Evolutionary conservation across 2,797 vertebrate genomes (phyloP).

Genomic region (Cyclopterus lumpus): DNA sequence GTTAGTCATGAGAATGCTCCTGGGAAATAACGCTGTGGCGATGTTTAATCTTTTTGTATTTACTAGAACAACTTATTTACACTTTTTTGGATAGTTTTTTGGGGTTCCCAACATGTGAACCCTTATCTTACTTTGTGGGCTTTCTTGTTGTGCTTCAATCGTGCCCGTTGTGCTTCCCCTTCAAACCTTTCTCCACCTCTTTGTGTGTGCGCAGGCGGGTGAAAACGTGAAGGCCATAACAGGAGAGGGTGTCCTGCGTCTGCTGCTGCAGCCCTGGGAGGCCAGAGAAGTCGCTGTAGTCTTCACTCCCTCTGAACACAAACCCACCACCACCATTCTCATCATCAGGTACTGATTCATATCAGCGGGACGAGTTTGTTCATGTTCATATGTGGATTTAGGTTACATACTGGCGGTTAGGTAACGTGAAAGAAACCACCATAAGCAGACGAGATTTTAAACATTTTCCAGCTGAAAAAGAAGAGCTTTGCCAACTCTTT

Average conservation of each 20-base stretch:
- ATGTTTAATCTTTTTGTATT: neutral
- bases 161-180: neutral
- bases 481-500: neutral
- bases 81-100: neutral
- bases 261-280: conserved; percentile 91
- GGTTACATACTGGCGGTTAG: neutral
- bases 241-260: conserved; percentile 72
- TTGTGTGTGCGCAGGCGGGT: conserved; percentile 41
- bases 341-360: conserved; percentile 89
- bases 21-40: neutral
- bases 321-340: conserved; percentile 90
- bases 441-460: neutral
- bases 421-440: neutral
- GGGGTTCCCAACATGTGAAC: neutral
- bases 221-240: conserved; percentile 15
- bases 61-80: too few relatives aligned
- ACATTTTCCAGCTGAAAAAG: neutral
- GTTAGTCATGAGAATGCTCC: conserved; percentile 61
- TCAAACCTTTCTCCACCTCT: neutral
- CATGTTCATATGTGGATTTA: neutral
- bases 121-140: neutral
- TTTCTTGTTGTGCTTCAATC: neutral
- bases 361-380: neutral
- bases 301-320: conserved; percentile 91
- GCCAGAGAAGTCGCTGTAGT: conserved; percentile 87